phyloP scores from a whole-genome alignment of 2,113 vertebrate species.

The Cyphomyrus discorhynchus region DNA sequence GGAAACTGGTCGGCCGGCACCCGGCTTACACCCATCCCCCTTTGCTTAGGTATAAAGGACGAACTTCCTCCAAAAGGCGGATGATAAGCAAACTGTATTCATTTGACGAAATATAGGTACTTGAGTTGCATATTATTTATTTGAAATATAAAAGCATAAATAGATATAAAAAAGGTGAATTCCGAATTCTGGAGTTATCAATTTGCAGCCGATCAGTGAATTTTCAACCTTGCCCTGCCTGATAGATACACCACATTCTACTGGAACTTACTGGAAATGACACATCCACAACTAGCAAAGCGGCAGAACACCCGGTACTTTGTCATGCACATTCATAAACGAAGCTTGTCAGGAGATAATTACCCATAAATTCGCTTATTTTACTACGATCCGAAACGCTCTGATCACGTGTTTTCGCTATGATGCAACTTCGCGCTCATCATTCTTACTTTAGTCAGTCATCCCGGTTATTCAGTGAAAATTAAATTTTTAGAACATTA shows the following conservation, averaged over 20 bases:
- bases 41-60: not conserved
- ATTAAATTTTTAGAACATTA: not conserved
- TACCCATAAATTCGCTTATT: not conserved
- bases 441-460: not conserved
- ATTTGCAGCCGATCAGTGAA: not conserved
- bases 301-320: not conserved
- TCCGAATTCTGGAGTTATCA: not conserved
- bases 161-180: not conserved
- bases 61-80: not conserved
- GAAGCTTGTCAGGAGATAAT: not conserved
- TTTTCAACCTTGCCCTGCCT: not conserved
- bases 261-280: not conserved
- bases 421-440: not conserved
- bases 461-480: not conserved
- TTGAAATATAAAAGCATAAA: not conserved
- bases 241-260: not conserved
- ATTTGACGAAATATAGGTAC: not conserved
- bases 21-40: not conserved
- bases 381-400: not conserved
- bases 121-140: not conserved
- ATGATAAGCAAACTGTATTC: not conserved
- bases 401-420: not conserved
- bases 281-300: not conserved
- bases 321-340: not conserved
- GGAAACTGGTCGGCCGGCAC: not conserved